phyloP scores from a whole-genome alignment of 2,797 vertebrate species.

The Erithacus rubecula region DNA sequence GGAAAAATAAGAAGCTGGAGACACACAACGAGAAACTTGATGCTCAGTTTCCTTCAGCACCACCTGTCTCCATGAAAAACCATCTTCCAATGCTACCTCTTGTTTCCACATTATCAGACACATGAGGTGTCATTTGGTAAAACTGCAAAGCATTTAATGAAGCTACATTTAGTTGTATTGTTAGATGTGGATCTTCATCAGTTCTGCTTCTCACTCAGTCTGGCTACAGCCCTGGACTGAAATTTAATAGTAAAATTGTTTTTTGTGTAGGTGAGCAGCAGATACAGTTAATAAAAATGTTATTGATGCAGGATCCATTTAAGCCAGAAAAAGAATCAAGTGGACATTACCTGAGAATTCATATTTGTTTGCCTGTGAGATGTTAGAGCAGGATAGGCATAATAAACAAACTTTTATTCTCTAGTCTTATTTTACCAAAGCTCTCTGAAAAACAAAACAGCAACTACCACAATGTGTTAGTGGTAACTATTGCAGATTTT shows the following conservation, averaged over 20 bases:
- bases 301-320: background rate
- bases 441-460: background rate
- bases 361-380: background rate
- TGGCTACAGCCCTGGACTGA: background rate
- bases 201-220: background rate
- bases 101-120: background rate
- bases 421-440: background rate
- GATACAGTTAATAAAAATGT: background rate
- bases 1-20: background rate
- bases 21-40: background rate
- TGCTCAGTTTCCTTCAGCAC: background rate
- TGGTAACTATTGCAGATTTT: background rate
- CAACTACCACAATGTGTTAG: background rate
- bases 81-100: background rate
- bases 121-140: background rate
- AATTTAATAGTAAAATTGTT: background rate
- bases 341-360: background rate
- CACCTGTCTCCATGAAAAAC: background rate
- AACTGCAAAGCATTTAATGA: background rate
- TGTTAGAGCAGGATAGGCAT: background rate
- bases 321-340: background rate
- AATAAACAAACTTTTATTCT: background rate
- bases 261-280: background rate
- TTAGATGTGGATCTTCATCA: background rate
- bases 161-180: background rate